These are phyloP conservation scores for Endotricha flammealis DNA, from an alignment of 2,888 invertebrate species.

Conservation along the genomic window DNA sequence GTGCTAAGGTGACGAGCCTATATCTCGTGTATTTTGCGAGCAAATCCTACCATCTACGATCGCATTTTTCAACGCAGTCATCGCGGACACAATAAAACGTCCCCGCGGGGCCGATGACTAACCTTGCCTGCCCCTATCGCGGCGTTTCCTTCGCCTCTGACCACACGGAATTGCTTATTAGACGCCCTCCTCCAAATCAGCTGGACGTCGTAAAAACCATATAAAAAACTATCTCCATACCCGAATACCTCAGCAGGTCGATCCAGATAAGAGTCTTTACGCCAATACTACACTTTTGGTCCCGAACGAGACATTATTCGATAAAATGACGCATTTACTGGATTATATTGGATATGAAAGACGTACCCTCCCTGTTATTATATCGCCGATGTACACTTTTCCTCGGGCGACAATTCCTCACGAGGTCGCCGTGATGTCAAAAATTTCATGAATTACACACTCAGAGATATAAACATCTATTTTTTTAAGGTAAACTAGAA, in stretches of 20 bases:
- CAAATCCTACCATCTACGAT: slow-evolving; percentile 41
- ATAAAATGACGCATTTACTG: slow-evolving; percentile 78
- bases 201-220: slow-evolving; percentile 53
- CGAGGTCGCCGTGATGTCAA: slow-evolving; percentile 67
- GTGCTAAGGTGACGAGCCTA: slow-evolving; percentile 50
- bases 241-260: slow-evolving; percentile 21
- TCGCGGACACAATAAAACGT: slow-evolving; percentile 48
- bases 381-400: slow-evolving; percentile 66
- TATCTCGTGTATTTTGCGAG: slow-evolving; percentile 47
- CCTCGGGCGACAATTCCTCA: slow-evolving; percentile 69
- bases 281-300: slow-evolving; percentile 39
- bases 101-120: slow-evolving; percentile 67
- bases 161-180: slow-evolving; percentile 41
- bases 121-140: slow-evolving; percentile 61
- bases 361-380: slow-evolving; percentile 77
- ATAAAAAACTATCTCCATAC: slow-evolving; percentile 26
- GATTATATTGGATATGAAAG: slow-evolving; percentile 69
- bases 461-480: slow-evolving; percentile 63
- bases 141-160: slow-evolving; percentile 49
- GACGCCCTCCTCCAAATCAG: slow-evolving; percentile 70
- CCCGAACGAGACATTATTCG: slow-evolving; percentile 55
- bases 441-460: slow-evolving; percentile 75
- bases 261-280: slow-evolving; percentile 24
- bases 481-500: slow-evolving; percentile 62
- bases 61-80: slow-evolving; percentile 37